Evolutionary conservation across 2,888 invertebrate genomes (phyloP), one percentile per base, ranked within the genome.

Genomic region (Buathra laborator): DNA sequence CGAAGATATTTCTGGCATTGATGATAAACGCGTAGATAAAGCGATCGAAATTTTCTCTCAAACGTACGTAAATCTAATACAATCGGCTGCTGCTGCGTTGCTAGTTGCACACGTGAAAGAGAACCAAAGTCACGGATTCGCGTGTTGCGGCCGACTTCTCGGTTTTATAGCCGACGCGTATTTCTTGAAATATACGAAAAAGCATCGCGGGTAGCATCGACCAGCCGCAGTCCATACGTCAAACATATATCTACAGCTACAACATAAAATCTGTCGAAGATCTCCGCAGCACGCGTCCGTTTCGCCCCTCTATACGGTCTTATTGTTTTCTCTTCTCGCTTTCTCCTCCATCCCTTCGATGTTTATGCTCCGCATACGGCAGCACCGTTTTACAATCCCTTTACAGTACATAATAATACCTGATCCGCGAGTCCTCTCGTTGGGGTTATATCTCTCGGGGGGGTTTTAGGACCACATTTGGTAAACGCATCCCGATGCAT

Each of bases 121-220:
- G 37, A 29, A 68, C n/a, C 62, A 75, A 75, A 68, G 56, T 51
- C 46, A 62, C 29, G 62, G n/a, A 14, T 62, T 14, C 29, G 29
- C 37, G 37, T 3, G 4, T 29, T 32, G 59, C 9, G 59, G 3
- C 6, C 24, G 19, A 79, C 86, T 75, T 82, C 76, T 71, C 84
- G 82, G 78, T 88, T 89, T 89, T 89, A 89, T 87, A 83, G 76
- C 68, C 85, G 0, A 80, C 53, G 81, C 24, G 43, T 84, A 87
- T 81, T 85, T 79, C 70, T 32, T 83, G 84, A 78, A 89, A 87
- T 85, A 86, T 84, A 72, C 81, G 83, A 88, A 89, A 89, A 88
- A 46, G 72, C 59, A 59, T 56, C 51, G 16, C 43, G 19, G 43
- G 24, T 56, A 62, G 16, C 44, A 7, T 10, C 66, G 19, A 59